Conservation (phyloP, 2,797 vertebrate species). For the Neoniphon sammara region DNA sequence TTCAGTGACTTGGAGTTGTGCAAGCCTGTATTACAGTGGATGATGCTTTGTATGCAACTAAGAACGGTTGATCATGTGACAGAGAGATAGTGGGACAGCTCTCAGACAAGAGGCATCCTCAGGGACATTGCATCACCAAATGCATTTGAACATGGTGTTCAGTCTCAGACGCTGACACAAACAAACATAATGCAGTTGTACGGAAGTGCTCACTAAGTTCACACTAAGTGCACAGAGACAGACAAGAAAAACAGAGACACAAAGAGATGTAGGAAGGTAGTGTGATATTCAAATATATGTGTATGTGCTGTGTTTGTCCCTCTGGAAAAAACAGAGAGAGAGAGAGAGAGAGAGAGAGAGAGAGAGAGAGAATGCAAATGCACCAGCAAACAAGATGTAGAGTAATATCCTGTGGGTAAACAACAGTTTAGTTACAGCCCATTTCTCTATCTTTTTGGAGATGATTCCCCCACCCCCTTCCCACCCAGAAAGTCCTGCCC, state of each 20-base stretch:
- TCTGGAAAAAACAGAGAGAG: conserved; percentile 22
- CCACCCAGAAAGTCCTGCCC: not conserved
- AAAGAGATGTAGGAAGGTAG: conserved; percentile 14
- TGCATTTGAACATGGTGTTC: conserved; percentile 2
- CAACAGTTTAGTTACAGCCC: conserved; percentile 46
- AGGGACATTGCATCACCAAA: conserved; percentile 16
- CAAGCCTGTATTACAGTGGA: too few relatives aligned
- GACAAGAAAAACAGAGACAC: conserved; percentile 1
- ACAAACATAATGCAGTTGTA: conserved; percentile 14
- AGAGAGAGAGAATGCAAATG: conserved; percentile 39
- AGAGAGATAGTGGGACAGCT: not conserved
- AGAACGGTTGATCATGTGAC: not conserved
- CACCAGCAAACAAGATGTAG: conserved; percentile 38
- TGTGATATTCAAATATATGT: not conserved
- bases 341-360: conserved; percentile 33
- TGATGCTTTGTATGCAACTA: conserved; percentile 1
- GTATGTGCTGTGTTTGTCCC: not conserved
- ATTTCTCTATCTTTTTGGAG: conserved; percentile 48
- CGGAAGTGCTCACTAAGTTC: conserved; percentile 1
- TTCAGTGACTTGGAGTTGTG: too few relatives aligned
- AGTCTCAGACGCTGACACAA: conserved; percentile 19
- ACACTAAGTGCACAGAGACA: not conserved
- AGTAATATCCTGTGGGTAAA: conserved; percentile 48
- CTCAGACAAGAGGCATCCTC: conserved; percentile 8
- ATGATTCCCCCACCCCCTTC: conserved; percentile 10